These are phyloP conservation scores for Mionectes macconnelli DNA, from an alignment of 2,113 vertebrate species.

Conservation along the genomic window DNA sequence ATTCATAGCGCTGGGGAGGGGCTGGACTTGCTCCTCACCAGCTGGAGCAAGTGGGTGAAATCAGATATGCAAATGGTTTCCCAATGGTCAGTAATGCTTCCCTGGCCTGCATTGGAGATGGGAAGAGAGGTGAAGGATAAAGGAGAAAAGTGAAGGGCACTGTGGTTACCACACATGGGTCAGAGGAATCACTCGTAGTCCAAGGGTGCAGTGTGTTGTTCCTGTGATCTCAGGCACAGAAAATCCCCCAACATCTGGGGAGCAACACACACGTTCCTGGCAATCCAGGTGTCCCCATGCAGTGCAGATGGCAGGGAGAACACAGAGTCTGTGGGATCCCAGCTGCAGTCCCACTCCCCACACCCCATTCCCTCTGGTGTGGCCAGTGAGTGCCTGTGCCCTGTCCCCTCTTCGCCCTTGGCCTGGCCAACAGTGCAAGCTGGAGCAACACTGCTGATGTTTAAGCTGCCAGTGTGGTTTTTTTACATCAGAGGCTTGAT, in stretches of 20 bases:
- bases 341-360: rapidly evolving
- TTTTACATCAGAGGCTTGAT: neutral
- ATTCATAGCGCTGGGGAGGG: neutral
- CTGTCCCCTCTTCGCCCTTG: rapidly evolving
- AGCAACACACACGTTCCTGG: rapidly evolving
- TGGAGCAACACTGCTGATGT: neutral
- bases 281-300: rapidly evolving
- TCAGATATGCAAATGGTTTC: neutral
- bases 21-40: neutral
- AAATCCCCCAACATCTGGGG: too few species aligned
- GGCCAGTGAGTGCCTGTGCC: neutral
- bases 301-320: rapidly evolving
- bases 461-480: rapidly evolving
- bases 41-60: neutral
- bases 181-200: rapidly evolving
- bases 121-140: neutral
- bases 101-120: neutral
- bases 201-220: neutral
- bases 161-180: rapidly evolving
- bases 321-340: rapidly evolving
- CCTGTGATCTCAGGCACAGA: neutral
- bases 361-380: neutral
- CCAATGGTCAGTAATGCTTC: neutral
- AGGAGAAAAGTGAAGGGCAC: neutral
- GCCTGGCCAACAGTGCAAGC: neutral